Evolutionary conservation across 2,888 invertebrate genomes (phyloP), one percentile per base, ranked within the genome.

Genomic region (Chymomyza fuscimana): DNA sequence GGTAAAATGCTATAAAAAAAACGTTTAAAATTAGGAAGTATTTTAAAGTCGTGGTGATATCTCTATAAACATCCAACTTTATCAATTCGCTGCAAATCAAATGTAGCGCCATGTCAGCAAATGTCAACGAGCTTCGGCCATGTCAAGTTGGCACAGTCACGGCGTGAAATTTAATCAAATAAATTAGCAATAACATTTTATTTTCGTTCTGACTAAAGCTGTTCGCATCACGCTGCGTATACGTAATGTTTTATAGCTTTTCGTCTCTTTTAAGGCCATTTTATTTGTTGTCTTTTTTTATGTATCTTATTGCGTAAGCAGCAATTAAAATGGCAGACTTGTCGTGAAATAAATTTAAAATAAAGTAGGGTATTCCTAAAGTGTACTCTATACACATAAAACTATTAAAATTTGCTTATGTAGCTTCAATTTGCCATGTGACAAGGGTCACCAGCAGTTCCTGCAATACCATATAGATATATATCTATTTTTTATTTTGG

Each of bases 111-210:
- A 68, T 80, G 81, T 76, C 73, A 77, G 77, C 74, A 78, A 74
- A 77, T 77, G 74, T 67, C 71, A 65, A 67, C 69, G 70, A 68
- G 58, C 54, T 65, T 67, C 63, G n/a, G 51, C 51, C 16, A 12
- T 19, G 54, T 22, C 54, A 54, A 54, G 22, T 19, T 7, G 16
- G 16, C 63, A 40, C 58, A 50, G 25, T 52, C 51, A 63, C 62
- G 71, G 73, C 72, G 80, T 74, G 74, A 82, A 85, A 85, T 85
- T 87, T 85, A 85, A 85, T 85, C 87, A 85, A 87, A 85, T 85
- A 85, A 85, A 85, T 85, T 87, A 87, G 85, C 86, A 82, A 83
- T 85, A 85, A 86, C 86, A 80, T 87, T 86, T 85, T 85, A 87
- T 87, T 87, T 83, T 77, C 64, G 68, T 78, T 78, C 84, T 80